These are phyloP conservation scores for Athalia circularis DNA, from an alignment of 2,888 invertebrate genomes.

Conservation along the genomic window DNA sequence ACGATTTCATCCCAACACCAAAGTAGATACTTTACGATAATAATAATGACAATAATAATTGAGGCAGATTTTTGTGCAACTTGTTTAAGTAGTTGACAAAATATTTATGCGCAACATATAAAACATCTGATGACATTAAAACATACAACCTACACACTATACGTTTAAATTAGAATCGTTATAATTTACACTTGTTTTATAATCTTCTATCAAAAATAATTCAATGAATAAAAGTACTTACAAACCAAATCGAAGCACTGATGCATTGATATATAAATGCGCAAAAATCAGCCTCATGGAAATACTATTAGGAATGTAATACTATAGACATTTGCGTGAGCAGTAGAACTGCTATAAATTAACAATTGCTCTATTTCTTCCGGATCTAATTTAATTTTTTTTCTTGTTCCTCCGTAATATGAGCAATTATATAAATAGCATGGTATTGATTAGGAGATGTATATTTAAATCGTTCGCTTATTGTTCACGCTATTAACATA, in stretches of 20 bases:
- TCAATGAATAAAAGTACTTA: conserved; percentile 4
- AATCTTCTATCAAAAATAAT: conserved; percentile 18
- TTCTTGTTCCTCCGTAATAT: conserved; percentile 9
- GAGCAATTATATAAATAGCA: conserved; percentile 38
- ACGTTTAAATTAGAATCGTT: neutral
- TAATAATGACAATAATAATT: conserved; percentile 27
- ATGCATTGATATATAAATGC: conserved; percentile 15
- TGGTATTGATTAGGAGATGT: conserved; percentile 47
- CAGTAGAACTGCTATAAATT: conserved; percentile 42
- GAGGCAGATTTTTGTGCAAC: conserved; percentile 39
- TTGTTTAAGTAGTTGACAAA: conserved; percentile 10
- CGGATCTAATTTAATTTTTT: conserved; percentile 10
- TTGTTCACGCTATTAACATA: conserved; percentile 19
- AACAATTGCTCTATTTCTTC: conserved; percentile 42
- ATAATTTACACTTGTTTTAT: conserved; percentile 10
- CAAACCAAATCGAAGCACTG: conserved; percentile 1
- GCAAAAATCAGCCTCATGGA: conserved; percentile 34
- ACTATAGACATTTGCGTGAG: conserved; percentile 50
- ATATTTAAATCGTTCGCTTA: neutral
- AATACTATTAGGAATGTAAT: conserved; percentile 53
- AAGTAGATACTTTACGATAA: conserved; percentile 33
- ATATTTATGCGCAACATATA: conserved; percentile 21
- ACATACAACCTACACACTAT: neutral
- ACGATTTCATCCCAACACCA: conserved; percentile 34
- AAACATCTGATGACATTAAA: conserved; percentile 15